Percentiles rank a stretch among this genome's conserved stretches.
These are phyloP conservation scores for Glyphotaelius pellucidus DNA, from an alignment of 2,888 invertebrate species.

Conservation along the genomic window DNA sequence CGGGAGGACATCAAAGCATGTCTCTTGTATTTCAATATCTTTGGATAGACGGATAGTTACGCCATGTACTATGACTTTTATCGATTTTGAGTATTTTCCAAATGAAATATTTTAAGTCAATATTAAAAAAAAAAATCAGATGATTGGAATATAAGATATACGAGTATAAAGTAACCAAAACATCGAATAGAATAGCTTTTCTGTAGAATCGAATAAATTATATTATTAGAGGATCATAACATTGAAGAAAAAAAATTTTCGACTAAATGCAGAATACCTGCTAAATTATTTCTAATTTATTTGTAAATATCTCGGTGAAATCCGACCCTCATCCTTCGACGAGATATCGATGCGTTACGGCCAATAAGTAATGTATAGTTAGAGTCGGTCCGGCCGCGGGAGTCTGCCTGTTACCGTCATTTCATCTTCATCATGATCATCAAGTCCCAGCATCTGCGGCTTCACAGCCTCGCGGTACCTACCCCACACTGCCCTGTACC, in stretches of 20 bases:
- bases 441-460: constrained; percentile 20
- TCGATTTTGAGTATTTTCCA: too few species aligned
- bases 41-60: too few species aligned
- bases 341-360: constrained; percentile 19
- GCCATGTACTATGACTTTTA: too few species aligned
- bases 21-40: too few species aligned
- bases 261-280: too few species aligned
- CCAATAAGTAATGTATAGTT: constrained; percentile 59
- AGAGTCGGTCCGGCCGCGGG: constrained; percentile 42
- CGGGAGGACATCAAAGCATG: too few species aligned
- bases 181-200: neutral
- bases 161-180: neutral
- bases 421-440: constrained; percentile 37
- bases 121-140: too few species aligned
- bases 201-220: neutral
- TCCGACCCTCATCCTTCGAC: neutral
- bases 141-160: neutral
- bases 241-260: neutral
- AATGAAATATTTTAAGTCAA: too few species aligned
- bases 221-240: neutral
- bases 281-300: too few species aligned
- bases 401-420: constrained; percentile 54
- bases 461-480: constrained; percentile 33
- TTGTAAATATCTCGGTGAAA: neutral
- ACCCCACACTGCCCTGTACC: neutral